Evolutionary conservation across 92 coral and sea anemone genomes (phyloP).

Genomic region (Parazoanthus atlanticus): DNA sequence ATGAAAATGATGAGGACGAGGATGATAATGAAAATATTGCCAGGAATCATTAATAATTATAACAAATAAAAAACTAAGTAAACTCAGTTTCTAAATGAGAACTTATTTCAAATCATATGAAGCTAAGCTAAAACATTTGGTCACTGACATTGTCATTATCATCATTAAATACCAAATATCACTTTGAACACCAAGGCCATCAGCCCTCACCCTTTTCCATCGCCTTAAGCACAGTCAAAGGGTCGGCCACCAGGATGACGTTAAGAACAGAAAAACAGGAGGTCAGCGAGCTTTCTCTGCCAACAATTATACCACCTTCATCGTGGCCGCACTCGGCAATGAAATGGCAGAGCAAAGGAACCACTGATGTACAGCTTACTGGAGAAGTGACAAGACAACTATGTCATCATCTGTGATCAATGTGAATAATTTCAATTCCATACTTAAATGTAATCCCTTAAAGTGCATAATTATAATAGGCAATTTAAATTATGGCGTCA

Average conservation of each 20-base stretch:
- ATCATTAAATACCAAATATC: background rate
- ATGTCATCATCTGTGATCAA: background rate
- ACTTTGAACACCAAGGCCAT: background rate
- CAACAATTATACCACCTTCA: constrained; percentile 90
- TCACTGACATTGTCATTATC: background rate
- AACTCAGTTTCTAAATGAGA: no score
- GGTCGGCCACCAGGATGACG: constrained; percentile 80
- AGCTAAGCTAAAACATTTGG: background rate
- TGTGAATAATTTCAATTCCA: background rate
- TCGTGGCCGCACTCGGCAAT: constrained; percentile 94
- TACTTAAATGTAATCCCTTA: background rate
- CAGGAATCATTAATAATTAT: no score
- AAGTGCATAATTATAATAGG: background rate
- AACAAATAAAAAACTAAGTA: no score
- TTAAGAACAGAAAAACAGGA: constrained; percentile 85
- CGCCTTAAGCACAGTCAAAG: constrained; percentile 79
- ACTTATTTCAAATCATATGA: no score
- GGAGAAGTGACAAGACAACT: background rate
- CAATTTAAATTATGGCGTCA: no score
- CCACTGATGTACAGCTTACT: constrained; percentile 77
- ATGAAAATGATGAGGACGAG: no score
- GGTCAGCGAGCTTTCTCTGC: constrained; percentile 80
- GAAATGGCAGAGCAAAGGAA: constrained; percentile 82
- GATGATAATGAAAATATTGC: no score
- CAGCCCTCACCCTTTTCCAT: constrained; percentile 72